These are phyloP conservation scores for Uria lomvia DNA, from an alignment of 2,113 vertebrate species.

Conservation along the genomic window DNA sequence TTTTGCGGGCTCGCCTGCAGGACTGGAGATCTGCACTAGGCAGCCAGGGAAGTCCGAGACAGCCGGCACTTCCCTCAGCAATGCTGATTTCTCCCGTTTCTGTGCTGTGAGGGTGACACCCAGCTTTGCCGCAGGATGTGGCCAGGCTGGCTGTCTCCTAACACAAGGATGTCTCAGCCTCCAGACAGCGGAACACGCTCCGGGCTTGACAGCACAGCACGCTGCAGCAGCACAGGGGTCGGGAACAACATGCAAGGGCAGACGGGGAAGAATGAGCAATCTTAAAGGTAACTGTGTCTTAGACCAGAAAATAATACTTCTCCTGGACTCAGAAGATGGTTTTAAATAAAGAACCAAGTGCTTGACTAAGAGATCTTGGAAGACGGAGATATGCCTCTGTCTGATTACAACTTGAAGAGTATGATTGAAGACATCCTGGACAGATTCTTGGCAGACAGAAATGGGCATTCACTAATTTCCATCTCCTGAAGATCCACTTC, in stretches of 20 bases:
- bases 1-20: not conserved
- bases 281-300: not conserved
- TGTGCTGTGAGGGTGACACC: not conserved
- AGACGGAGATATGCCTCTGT: not conserved
- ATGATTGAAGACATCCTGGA: not conserved
- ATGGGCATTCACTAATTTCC: not conserved
- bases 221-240: not conserved
- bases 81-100: not conserved
- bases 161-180: not conserved
- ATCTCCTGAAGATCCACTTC: not conserved
- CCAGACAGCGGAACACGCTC: not conserved
- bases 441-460: not conserved
- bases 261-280: accelerated
- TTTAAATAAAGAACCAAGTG: not conserved
- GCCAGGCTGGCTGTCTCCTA: not conserved
- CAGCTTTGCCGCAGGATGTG: not conserved
- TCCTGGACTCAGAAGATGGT: not conserved
- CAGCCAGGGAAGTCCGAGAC: not conserved
- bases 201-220: not conserved
- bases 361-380: not conserved
- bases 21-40: not conserved
- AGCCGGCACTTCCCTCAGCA: not conserved
- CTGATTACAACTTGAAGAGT: not conserved
- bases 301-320: not conserved
- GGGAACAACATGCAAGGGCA: not conserved